Evolutionary conservation across 2,888 invertebrate genomes (phyloP), one percentile per base, ranked within the genome.

Genomic region (Galerucella nymphaeae): DNA sequence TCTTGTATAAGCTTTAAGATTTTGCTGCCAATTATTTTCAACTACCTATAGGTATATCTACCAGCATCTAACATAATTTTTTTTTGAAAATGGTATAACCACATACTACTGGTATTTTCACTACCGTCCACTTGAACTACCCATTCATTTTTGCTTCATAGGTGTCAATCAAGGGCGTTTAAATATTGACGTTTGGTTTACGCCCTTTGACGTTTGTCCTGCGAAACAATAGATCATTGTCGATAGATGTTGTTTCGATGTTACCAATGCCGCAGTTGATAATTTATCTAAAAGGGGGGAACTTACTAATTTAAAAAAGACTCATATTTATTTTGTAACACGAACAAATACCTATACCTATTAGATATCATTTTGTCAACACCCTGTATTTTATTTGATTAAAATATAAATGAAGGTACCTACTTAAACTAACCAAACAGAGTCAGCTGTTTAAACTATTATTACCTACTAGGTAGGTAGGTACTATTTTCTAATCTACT

Each of bases 141-240:
- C 73, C 69, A 75, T 75, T 76, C 75, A 75, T 71, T 77, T 75
- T 72, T 64, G 50, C 71, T 63, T 62, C 71, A 66, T 53, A 71
- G 72, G 75, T 76, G 78, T 78, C 78, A 78, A 76, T 78, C 78
- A 78, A 74, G 66, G 72, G 73, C 75, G 76, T 75, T 75, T 70
- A 72, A 66, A 69, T 75, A 75, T 78, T 74, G 78, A 76, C 78
- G 76, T 73, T 67, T 63, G 70, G 76, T 76, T 23, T 55, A 76
- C 78, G 78, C 78, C 76, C 71, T 72, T 75, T 74, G 77, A 78
- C 78, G 72, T 77, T 74, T 71, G 77, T 74, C 69, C 66, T 61
- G 75, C 74, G 76, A 77, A 77, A 78, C 78, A 78, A 78, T 77
- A 74, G 75, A 68, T 66, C 73, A 71, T 72, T 57, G 72, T 55